Base-by-base conservation (phyloP, 30 jellyfish, hydroid and myxozoan species). In the Pseudorhiza aurosa region DNA sequence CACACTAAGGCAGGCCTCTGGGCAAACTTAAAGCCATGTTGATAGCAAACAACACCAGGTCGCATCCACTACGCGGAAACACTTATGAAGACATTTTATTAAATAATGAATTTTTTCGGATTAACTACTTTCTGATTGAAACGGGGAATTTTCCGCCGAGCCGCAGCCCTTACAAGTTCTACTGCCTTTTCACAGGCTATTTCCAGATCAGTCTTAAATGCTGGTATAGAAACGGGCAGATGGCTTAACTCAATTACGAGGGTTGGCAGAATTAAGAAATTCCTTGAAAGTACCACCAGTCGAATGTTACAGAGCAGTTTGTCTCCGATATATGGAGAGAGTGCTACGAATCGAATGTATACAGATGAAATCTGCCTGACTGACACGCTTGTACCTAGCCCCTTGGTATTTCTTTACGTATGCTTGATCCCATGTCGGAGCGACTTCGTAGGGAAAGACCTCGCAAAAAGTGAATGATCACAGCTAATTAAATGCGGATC, bases 61-160 rank as follows among this genome's bases (percentile, higher is more conserved):
- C 87, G 84, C 18, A 53, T 47, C 77, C 91, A 42, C 39, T 50
- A 65, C 77, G 83, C 91, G 91, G 91, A 64, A 80, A 47, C 69
- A 58, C 45, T 37, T 69, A 17, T 11, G 47, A 77, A 62, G 82
- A 50, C 67, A 8, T 45, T 53, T 65, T 70, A 50, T 65, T 49
- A 36, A 64, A 50, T 80, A 80, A 80, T 65, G 84, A 80, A 53
- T 80, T 80, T 78, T 64, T 65, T 32, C 84, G 91, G 91, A 80
- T 80, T 80, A 80, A 55, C 53, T 51, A 31, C 68, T 55, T 80
- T 80, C 70, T 70, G 84, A 80, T 80, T 80, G 91, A 67, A 53
- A 57, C 31, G 75, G 91, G 75, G 30, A 77, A 62, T 65, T 47
- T 80, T 27, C 91, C 80, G 84, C 75, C 77, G 84, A 25, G 91